Evolutionary conservation across 2,797 vertebrate species (phyloP), one percentile per base, ranked within the genome.

Genomic region (Nyctalus aviator): DNA sequence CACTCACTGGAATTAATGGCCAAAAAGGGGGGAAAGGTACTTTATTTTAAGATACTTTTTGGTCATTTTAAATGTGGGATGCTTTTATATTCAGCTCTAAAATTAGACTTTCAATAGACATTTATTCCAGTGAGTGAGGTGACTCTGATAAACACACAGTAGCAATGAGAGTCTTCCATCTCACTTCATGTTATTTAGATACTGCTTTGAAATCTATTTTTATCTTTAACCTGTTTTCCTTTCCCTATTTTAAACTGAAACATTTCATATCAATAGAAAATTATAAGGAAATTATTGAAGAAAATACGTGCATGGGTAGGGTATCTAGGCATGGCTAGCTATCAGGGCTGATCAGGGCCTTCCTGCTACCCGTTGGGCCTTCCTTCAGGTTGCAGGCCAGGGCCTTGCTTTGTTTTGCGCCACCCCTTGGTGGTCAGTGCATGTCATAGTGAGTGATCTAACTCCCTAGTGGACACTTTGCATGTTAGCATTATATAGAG

Each of bases 61-160:
- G 48, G 3, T 91, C 46, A 55, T 57, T 59, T 44, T 84, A 91
- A 75, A 71, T 18, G 4, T 25, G 75, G 79, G 41, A 66, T 90
- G 41, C 66, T 91, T 96, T 64, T 92, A 27, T 76, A 91, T 87
- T 94, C 12, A 84, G 66, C 48, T 91, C 48, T 73, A 57, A 72
- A 87, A 88, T 50, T 41, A 57, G 35, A 59, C 30, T 77, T 88
- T 62, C 48, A 75, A 12, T n/a, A 79, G 64, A 48, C 27, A 41
- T 90, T 81, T 53, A 73, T 46, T 91, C 76, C 37, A 72, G 57
- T 75, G 77, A 91, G 35, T 71, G 48, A 77, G 90, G 35, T 77
- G 41, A 84, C 72, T 68, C 17, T 73, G 25, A 30, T 62, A 48
- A 8, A 75, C 66, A 69, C 48, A 41, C 69, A 88, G 20, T 64